phyloP scores from a whole-genome alignment of 2,113 vertebrate species.

The Chunga burmeisteri region DNA sequence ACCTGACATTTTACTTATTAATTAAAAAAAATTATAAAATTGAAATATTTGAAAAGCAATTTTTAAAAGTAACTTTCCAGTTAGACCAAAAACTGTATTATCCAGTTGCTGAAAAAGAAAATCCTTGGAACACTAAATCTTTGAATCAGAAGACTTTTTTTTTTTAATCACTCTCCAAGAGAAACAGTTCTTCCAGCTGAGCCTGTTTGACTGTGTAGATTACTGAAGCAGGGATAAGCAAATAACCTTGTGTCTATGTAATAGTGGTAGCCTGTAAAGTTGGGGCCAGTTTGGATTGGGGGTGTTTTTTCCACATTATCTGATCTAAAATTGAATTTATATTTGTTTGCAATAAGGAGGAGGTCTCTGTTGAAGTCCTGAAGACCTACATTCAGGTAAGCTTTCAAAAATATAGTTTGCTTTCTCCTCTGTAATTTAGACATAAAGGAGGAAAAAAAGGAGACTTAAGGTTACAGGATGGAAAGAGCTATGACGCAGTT shows the following conservation, averaged over 20 bases:
- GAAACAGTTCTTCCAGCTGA: not conserved
- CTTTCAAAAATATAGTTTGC: not conserved
- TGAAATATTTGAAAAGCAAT: not conserved
- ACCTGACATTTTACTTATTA: not conserved
- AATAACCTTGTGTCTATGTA: not conserved
- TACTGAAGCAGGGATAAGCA: not conserved
- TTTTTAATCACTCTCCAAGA: not conserved
- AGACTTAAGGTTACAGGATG: not conserved
- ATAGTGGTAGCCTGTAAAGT: not conserved
- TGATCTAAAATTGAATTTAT: constrained; percentile 15
- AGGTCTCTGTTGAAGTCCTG: constrained; percentile 86
- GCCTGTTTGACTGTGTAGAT: not conserved
- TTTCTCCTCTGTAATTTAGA: not conserved
- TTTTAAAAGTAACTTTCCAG: not conserved
- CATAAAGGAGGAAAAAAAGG: not conserved
- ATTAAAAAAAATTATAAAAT: not conserved
- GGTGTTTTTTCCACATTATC: not conserved
- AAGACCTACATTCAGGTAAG: constrained; percentile 88
- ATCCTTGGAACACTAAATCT: not conserved
- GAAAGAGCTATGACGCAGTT: not conserved
- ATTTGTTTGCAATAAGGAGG: constrained; percentile 78
- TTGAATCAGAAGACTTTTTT: not conserved
- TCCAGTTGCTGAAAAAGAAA: not conserved
- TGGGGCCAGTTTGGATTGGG: no score
- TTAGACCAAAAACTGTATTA: not conserved